Base-by-base conservation (phyloP, 2,888 invertebrate genomes). In the Macroteleia sp. region DNA sequence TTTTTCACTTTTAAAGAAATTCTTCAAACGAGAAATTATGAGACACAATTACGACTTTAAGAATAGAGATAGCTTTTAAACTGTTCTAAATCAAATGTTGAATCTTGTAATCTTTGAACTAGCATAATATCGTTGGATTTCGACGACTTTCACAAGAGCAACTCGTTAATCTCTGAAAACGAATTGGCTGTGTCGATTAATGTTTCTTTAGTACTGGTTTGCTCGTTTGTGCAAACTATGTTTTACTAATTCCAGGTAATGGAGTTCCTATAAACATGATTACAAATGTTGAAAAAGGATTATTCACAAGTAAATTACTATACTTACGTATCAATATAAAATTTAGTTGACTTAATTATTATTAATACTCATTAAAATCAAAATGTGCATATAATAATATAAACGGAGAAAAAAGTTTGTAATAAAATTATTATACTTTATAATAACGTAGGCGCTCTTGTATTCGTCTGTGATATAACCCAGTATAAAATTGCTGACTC, bases 11-110 rank as follows among this genome's bases (percentile, higher is more conserved):
- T n/a, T n/a, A n/a, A n/a, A n/a, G n/a, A n/a, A n/a, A n/a, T 34
- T 34, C 34, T 12, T 14, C 19, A 9, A 32, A 32, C 44, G 22
- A 8, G 25, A 19, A 17, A 25, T 48, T 30, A 14, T 10, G 30
- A 30, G 30, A 48, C 10, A 34, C 19, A 52, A 52, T 19, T n/a
- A 52, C 14, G 20, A 34, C 22, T 50, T n/a, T 20, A 25, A 19
- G 14, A 6, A 32, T 19, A 14, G 32, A 41, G 39, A 34, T 41
- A 50, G 30, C 32, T 30, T 44, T 66, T 25, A 54, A 54, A 64
- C 16, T 64, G 52, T 64, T 44, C 64, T 34, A 52, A 54, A 66
- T 66, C 66, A 66, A 66, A 66, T 66, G 54, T 54, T 54, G 44
- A 36, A 54, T 52, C 32, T 50, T 25, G 22, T 64, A 64, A 64